Evolutionary conservation across 1,140 invertebrate species (phyloP).

Genomic region (Aricia agestis): DNA sequence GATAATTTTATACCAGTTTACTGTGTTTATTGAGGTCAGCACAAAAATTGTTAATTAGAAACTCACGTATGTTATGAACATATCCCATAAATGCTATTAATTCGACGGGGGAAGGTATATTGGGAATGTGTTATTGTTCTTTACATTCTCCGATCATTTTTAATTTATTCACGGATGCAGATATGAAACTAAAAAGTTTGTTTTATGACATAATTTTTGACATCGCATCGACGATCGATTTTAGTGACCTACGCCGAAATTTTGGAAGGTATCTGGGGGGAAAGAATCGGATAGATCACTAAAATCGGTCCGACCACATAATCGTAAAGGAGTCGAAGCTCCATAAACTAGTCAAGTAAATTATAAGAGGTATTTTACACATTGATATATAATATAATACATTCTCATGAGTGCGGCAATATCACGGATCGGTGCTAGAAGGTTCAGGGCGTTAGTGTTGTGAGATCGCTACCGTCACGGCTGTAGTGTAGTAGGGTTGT

Average conservation of each 20-base stretch:
- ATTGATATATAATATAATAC: slow-evolving; percentile 20
- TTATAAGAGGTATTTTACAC: slow-evolving; percentile 17
- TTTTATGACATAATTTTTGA: not conserved
- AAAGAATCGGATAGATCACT: not conserved
- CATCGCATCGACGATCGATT: not conserved
- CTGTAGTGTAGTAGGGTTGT: not conserved
- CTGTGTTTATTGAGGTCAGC: not conserved
- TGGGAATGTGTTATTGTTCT: slow-evolving; percentile 20
- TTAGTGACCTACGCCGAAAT: not conserved
- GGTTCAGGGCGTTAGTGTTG: slow-evolving; percentile 25
- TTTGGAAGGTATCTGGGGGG: not conserved
- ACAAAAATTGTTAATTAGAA: not conserved
- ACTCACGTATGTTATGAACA: not conserved
- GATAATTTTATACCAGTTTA: not conserved
- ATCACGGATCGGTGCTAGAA: slow-evolving; percentile 42
- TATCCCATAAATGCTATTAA: not conserved
- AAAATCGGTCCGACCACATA: not conserved
- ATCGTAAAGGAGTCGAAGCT: slow-evolving; percentile 1
- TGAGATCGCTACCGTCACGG: slow-evolving; percentile 33
- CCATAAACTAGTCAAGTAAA: slow-evolving; percentile 20
- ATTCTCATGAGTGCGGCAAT: slow-evolving; percentile 27
- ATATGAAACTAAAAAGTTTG: not conserved
- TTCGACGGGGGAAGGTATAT: slow-evolving; percentile 6
- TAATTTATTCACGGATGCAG: not conserved
- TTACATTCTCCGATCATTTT: not conserved